These are phyloP conservation scores for Scaptomyza hsui DNA, from an alignment of 1,140 invertebrate species.

Conservation along the genomic window DNA sequence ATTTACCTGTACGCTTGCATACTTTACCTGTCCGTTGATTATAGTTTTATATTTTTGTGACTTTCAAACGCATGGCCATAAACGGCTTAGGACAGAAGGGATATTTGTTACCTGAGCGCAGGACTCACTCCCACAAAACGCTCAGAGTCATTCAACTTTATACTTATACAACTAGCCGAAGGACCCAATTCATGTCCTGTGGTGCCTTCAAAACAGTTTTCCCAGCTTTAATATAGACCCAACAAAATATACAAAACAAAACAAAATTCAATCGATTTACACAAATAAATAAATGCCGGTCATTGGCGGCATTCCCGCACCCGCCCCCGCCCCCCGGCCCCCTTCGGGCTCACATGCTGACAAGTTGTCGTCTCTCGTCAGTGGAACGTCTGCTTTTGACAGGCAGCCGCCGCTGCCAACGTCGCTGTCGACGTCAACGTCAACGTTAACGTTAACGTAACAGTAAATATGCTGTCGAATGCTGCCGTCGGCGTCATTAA, in stretches of 20 bases:
- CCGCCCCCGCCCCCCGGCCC: background rate
- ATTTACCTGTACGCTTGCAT: constrained; percentile 59
- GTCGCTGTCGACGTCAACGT: constrained; percentile 17
- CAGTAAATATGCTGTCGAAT: background rate
- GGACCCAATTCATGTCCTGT: constrained; percentile 7
- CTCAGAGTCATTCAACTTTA: constrained; percentile 44
- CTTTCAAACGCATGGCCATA: constrained; percentile 74
- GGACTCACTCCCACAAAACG: constrained; percentile 27
- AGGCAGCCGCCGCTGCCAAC: constrained; percentile 45
- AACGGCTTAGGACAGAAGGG: constrained; percentile 60
- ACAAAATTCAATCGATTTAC: constrained; percentile 22
- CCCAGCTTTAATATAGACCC: constrained; percentile 3
- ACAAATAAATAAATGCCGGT: constrained; percentile 60
- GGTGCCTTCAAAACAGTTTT: background rate
- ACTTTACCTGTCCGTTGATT: constrained; percentile 36
- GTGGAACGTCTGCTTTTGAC: constrained; percentile 59
- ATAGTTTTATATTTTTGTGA: constrained; percentile 51
- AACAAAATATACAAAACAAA: background rate
- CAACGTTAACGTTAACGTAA: too few relatives aligned
- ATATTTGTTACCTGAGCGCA: constrained; percentile 15
- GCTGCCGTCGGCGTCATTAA: constrained; percentile 20
- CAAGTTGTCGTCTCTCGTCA: constrained; percentile 58
- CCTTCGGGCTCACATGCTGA: constrained; percentile 4
- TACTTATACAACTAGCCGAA: constrained; percentile 5
- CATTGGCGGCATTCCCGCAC: constrained; percentile 45